A percentile compares a stretch with the other conserved stretches of the same genome.
phyloP scores from a whole-genome alignment of 1,140 invertebrate genomes.

The Drosophila bocki region DNA sequence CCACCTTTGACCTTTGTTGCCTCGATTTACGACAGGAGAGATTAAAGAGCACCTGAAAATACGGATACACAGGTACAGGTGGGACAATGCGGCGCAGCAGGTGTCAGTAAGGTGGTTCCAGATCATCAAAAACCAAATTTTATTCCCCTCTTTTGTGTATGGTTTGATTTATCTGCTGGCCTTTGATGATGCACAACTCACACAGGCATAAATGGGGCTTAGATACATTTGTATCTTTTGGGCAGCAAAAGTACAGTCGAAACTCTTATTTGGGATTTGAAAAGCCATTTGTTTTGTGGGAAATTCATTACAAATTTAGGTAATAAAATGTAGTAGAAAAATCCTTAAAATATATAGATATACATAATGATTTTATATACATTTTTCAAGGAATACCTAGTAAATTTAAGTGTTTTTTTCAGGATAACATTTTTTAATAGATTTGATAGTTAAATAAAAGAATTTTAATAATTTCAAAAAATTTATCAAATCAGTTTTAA shows the following conservation, averaged over 20 bases:
- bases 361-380: no score
- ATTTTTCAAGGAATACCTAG: no score
- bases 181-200: conserved; percentile 46
- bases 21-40: conserved; percentile 24
- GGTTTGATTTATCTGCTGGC: conserved; percentile 60
- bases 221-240: conserved; percentile 19
- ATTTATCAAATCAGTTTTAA: not conserved
- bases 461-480: not conserved
- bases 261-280: not conserved
- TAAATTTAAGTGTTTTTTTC: no score
- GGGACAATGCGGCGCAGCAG: conserved; percentile 43
- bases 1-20: conserved; percentile 58
- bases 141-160: conserved; percentile 15
- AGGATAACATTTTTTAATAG: not conserved
- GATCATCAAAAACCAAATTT: conserved; percentile 39
- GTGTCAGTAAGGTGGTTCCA: conserved; percentile 24
- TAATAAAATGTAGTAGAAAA: no score
- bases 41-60: conserved; percentile 37
- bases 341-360: no score
- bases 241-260: conserved; percentile 18
- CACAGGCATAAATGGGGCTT: conserved; percentile 16
- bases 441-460: not conserved
- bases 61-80: conserved; percentile 36
- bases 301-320: not conserved
- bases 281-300: not conserved